Percentiles rank a stretch among this genome's conserved stretches.
These are phyloP conservation scores for Epinephelus malabaricus DNA, from an alignment of 2,797 vertebrate species.

Conservation along the genomic window DNA sequence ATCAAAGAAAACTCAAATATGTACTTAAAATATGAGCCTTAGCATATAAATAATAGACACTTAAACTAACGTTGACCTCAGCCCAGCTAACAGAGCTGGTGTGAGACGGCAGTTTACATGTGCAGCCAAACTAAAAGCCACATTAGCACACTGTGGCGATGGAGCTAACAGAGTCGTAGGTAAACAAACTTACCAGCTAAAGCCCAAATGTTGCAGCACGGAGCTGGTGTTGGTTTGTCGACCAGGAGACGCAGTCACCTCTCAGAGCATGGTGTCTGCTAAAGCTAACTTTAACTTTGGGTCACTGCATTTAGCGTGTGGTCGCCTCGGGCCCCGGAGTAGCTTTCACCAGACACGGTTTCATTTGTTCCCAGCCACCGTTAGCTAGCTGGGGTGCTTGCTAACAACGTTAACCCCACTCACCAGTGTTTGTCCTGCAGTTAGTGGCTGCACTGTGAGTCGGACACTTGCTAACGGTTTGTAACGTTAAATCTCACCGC, in stretches of 20 bases:
- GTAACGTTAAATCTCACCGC: constrained; percentile 15
- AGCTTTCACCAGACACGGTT: constrained; percentile 15
- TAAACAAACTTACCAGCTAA: constrained; percentile 71
- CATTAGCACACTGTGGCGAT: neutral
- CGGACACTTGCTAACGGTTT: constrained; percentile 30
- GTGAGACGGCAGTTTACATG: neutral
- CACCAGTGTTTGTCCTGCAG: constrained; percentile 23
- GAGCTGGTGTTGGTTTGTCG: neutral
- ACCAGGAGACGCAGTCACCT: neutral
- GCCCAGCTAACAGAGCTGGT: neutral
- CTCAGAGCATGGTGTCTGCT: neutral
- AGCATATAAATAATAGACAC: neutral
- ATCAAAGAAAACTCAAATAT: no score
- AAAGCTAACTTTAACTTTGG: constrained; percentile 16
- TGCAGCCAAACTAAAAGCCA: neutral
- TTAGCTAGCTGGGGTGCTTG: constrained; percentile 45
- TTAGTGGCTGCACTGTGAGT: constrained; percentile 7
- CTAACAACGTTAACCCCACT: constrained; percentile 43
- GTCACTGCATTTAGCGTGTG: neutral
- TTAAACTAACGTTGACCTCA: neutral
- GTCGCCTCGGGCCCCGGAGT: constrained; percentile 12
- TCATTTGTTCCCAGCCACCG: constrained; percentile 48
- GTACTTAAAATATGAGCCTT: neutral
- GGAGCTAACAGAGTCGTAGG: constrained; percentile 6
- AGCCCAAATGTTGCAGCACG: neutral